Conservation (phyloP, 2,888 invertebrate species). For the Agonopterix arenella region DNA sequence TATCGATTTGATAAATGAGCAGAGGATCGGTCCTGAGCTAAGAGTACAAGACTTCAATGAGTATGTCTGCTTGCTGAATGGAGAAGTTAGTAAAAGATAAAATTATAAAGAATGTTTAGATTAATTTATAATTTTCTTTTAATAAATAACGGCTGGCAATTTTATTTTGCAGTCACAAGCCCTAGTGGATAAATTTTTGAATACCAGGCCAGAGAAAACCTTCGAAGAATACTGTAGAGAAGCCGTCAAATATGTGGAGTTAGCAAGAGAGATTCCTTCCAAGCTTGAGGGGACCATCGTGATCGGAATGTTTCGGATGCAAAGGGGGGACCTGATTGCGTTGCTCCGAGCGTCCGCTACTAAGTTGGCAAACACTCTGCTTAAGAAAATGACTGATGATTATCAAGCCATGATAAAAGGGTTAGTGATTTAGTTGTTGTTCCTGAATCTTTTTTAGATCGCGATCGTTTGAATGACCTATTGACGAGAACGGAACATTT, state of each 20-base stretch:
- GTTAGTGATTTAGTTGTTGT: constrained; percentile 62
- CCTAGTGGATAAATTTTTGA: constrained; percentile 81
- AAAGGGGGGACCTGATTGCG: constrained; percentile 86
- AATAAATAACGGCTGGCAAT: no score
- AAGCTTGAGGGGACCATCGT: constrained; percentile 80
- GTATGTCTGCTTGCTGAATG: constrained; percentile 85
- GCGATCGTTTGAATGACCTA: neutral
- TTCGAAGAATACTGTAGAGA: constrained; percentile 80
- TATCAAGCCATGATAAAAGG: constrained; percentile 87
- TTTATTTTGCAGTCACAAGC: constrained; percentile 69
- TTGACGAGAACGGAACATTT: no score
- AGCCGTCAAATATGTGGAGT: constrained; percentile 78
- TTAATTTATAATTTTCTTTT: no score
- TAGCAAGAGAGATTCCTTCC: constrained; percentile 78
- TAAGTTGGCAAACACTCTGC: constrained; percentile 80
- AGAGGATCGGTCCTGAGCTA: constrained; percentile 84
- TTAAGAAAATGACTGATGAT: constrained; percentile 85
- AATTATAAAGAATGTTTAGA: no score
- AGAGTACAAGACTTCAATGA: constrained; percentile 88
- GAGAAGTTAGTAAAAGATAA: constrained; percentile 59
- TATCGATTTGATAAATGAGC: constrained; percentile 80
- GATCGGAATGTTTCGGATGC: constrained; percentile 91
- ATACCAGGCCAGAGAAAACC: constrained; percentile 74
- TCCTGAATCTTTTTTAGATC: no score
- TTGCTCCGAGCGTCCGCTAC: constrained; percentile 83